phyloP scores from a whole-genome alignment of 2,797 vertebrate genomes.

The Chloroceryle inda region DNA sequence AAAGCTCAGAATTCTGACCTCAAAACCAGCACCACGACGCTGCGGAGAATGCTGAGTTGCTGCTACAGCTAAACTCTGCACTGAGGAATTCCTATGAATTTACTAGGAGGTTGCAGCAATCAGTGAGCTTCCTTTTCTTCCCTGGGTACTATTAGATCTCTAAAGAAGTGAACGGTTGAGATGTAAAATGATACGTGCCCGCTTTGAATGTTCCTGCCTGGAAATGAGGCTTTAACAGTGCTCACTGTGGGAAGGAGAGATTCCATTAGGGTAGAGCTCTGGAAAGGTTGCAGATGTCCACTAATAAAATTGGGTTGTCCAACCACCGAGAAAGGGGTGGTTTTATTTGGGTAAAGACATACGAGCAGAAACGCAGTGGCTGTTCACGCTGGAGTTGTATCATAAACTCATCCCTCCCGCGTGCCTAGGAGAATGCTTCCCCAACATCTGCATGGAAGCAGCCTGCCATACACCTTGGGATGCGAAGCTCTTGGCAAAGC shows the following conservation, averaged over 20 bases:
- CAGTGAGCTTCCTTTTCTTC: background rate
- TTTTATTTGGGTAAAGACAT: background rate
- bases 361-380: background rate
- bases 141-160: background rate
- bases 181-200: background rate
- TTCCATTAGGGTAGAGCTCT: background rate
- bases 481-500: background rate
- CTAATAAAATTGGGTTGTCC: background rate
- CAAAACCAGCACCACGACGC: conserved; percentile 13
- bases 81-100: background rate
- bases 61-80: background rate
- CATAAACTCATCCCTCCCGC: background rate
- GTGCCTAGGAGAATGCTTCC: background rate
- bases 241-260: background rate
- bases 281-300: background rate
- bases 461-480: background rate
- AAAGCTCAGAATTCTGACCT: conserved; percentile 36
- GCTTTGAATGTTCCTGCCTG: background rate
- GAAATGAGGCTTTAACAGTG: background rate
- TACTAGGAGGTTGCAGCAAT: background rate
- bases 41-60: background rate
- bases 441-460: background rate
- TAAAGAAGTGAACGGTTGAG: background rate
- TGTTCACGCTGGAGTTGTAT: background rate
- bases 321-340: background rate